These are phyloP conservation scores for Pedionomus torquatus DNA, from an alignment of 2,113 vertebrate genomes.

Conservation along the genomic window DNA sequence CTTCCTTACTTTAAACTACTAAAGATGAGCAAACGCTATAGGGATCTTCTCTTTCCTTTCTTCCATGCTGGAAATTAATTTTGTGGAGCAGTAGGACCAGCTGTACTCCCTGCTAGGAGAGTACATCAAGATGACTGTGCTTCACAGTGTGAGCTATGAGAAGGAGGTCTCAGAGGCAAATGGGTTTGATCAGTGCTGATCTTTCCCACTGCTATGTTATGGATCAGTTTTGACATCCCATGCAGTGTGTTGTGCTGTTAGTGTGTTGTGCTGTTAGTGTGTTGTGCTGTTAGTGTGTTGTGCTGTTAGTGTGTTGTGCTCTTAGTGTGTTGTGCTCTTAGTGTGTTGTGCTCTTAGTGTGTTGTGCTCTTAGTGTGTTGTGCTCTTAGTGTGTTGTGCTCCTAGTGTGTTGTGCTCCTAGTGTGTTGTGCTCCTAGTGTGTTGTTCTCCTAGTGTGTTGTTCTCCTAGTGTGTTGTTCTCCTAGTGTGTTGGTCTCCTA, in stretches of 20 bases:
- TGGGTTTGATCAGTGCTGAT: neutral
- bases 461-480: neutral
- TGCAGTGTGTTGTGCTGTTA: neutral
- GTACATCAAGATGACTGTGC: neutral
- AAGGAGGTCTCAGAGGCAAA: neutral
- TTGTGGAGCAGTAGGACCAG: neutral
- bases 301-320: too few species aligned
- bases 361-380: neutral
- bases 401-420: neutral
- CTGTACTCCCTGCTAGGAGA: neutral
- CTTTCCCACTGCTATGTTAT: neutral
- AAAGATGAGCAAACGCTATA: neutral
- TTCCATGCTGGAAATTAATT: neutral
- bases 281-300: neutral
- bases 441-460: neutral
- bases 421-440: neutral
- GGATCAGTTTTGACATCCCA: neutral
- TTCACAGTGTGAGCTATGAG: neutral
- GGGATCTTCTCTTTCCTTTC: neutral
- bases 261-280: neutral
- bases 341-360: neutral
- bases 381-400: neutral
- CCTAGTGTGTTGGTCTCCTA: neutral
- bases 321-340: neutral
- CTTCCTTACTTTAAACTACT: neutral